Conservation (phyloP, 2,797 vertebrate genomes). For the Botia almorhae region DNA sequence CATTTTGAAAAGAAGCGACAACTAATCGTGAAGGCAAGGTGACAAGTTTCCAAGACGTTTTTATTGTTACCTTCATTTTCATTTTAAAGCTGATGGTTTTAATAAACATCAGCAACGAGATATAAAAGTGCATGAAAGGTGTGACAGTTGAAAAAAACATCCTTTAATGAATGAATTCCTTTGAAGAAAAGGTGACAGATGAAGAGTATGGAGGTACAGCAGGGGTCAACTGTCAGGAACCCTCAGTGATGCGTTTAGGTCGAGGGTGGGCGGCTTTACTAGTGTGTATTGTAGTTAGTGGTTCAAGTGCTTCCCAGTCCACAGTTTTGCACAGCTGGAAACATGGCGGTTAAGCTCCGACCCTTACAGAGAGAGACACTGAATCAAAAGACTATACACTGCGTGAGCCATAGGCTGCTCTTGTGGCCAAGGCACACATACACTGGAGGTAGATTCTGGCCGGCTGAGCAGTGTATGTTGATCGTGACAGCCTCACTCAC, state of each 20-base stretch:
- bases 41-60: not conserved
- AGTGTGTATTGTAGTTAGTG: slow-evolving; percentile 5
- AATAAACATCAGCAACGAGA: not conserved
- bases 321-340: slow-evolving; percentile 52
- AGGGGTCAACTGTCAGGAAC: slow-evolving; percentile 43
- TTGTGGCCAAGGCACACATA: slow-evolving; percentile 47
- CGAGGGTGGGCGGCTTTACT: slow-evolving; percentile 16
- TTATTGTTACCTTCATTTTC: not conserved
- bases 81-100: not conserved
- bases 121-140: not conserved
- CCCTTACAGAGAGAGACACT: slow-evolving; percentile 22
- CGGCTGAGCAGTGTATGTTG: slow-evolving; percentile 68
- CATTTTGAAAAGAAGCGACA: no score
- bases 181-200: slow-evolving; percentile 50
- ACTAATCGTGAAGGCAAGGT: no score
- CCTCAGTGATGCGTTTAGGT: slow-evolving; percentile 46
- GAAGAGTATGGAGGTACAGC: slow-evolving; percentile 16
- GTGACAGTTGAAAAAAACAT: not conserved
- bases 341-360: slow-evolving; percentile 40
- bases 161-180: slow-evolving; percentile 32
- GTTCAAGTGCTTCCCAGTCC: slow-evolving; percentile 20
- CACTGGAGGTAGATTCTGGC: slow-evolving; percentile 53
- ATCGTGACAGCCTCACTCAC: slow-evolving; percentile 63
- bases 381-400: slow-evolving; percentile 52
- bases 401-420: slow-evolving; percentile 54